A percentile compares a stretch with the other conserved stretches of the same genome.
These are phyloP conservation scores for Patella vulgata DNA, from an alignment of 1,140 invertebrate genomes.

Conservation along the genomic window DNA sequence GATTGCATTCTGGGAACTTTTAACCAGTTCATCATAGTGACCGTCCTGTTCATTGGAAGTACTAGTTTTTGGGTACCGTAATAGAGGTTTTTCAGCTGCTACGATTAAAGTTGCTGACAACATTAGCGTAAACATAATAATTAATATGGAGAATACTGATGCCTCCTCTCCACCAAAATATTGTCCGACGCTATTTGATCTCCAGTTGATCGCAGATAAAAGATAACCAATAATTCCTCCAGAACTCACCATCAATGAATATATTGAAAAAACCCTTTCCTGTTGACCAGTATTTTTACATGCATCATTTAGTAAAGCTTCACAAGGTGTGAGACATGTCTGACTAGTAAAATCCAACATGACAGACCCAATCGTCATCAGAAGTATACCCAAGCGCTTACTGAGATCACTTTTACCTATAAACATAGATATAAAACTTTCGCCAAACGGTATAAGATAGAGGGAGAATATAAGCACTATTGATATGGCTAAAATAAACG, in stretches of 20 bases:
- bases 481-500: slow-evolving; percentile 67
- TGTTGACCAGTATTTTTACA: slow-evolving; percentile 57
- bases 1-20: slow-evolving; percentile 5
- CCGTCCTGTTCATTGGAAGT: neutral
- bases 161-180: slow-evolving; percentile 62
- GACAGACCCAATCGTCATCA: slow-evolving; percentile 65
- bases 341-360: slow-evolving; percentile 69
- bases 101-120: slow-evolving; percentile 53
- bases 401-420: slow-evolving; percentile 34
- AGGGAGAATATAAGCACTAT: slow-evolving; percentile 63
- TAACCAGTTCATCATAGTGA: slow-evolving; percentile 9
- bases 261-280: slow-evolving; percentile 66
- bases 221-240: slow-evolving; percentile 70
- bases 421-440: slow-evolving; percentile 45
- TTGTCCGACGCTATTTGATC: slow-evolving; percentile 46
- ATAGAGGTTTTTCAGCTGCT: slow-evolving; percentile 51
- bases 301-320: slow-evolving; percentile 67
- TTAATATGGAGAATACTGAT: slow-evolving; percentile 59
- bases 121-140: slow-evolving; percentile 55
- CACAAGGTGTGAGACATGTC: slow-evolving; percentile 69
- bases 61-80: slow-evolving; percentile 1
- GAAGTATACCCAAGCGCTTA: slow-evolving; percentile 42
- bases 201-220: slow-evolving; percentile 70
- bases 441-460: slow-evolving; percentile 61
- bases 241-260: slow-evolving; percentile 68